phyloP scores from a whole-genome alignment of 2,113 vertebrate genomes.

The Xenopus laevis region DNA sequence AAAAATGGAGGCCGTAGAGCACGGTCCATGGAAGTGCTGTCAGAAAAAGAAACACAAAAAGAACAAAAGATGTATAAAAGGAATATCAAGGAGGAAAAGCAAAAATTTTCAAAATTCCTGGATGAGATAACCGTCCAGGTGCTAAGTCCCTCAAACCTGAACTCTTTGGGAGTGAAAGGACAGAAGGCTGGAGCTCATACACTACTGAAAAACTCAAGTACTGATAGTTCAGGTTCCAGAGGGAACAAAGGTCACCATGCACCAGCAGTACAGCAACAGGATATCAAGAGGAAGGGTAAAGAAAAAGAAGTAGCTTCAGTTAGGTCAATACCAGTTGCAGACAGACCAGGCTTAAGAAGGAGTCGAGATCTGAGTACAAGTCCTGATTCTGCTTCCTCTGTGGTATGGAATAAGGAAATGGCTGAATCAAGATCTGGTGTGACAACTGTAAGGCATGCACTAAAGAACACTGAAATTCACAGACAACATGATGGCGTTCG shows the following conservation, averaged over 20 bases:
- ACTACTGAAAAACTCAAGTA: slow-evolving; percentile 7
- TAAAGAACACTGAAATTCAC: neutral
- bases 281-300: slow-evolving; percentile 9
- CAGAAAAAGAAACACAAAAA: slow-evolving; percentile 36
- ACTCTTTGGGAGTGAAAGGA: slow-evolving; percentile 63
- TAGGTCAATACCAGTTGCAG: neutral
- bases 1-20: slow-evolving; percentile 60
- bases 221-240: slow-evolving; percentile 31
- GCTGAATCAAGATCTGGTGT: neutral
- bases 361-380: slow-evolving; percentile 33
- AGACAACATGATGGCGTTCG: neutral
- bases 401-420: neutral
- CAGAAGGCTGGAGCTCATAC: slow-evolving; percentile 33
- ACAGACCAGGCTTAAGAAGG: neutral
- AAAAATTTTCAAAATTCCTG: slow-evolving; percentile 73
- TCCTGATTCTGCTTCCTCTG: slow-evolving; percentile 32
- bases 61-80: slow-evolving; percentile 18
- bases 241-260: slow-evolving; percentile 11
- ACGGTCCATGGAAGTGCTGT: slow-evolving; percentile 71
- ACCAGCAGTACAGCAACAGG: neutral
- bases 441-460: neutral
- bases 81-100: slow-evolving; percentile 64
- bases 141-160: slow-evolving; percentile 71
- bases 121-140: slow-evolving; percentile 78
- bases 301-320: slow-evolving; percentile 12